These are phyloP conservation scores for Climacteris rufus DNA, from an alignment of 2,113 vertebrate genomes.

Conservation along the genomic window DNA sequence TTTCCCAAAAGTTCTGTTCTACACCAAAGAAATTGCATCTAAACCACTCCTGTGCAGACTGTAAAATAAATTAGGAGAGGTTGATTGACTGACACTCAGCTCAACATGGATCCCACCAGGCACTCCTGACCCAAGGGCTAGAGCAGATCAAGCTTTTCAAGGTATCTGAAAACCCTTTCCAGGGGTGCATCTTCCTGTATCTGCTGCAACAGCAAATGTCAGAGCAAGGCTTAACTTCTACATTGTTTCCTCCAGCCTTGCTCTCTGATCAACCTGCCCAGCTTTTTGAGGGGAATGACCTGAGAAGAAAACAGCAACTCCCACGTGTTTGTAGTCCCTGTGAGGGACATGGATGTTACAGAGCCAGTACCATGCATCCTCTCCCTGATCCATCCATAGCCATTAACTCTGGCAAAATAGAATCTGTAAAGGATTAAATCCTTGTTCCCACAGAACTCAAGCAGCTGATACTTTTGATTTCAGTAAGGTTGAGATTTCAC, in stretches of 20 bases:
- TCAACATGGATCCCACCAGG: neutral
- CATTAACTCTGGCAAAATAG: neutral
- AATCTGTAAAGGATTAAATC: neutral
- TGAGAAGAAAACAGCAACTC: neutral
- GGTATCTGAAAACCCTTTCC: neutral
- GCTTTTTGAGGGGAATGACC: neutral
- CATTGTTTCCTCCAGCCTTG: neutral
- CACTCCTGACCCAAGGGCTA: neutral
- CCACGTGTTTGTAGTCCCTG: neutral
- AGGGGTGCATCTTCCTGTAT: neutral
- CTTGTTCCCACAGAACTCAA: neutral
- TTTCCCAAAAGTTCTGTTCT: neutral
- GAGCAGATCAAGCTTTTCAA: neutral
- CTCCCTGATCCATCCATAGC: neutral
- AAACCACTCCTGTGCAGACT: neutral
- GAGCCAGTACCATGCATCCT: neutral
- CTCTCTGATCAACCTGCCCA: neutral
- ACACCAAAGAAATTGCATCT: neutral
- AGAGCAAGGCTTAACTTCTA: neutral
- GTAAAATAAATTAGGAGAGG: neutral
- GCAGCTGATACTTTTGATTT: neutral
- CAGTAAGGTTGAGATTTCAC: neutral
- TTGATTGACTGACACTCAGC: neutral
- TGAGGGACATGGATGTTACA: neutral
- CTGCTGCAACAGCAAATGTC: neutral